phyloP scores from a whole-genome alignment of 2,113 vertebrate species.

The Hippocampus guttulatus region DNA sequence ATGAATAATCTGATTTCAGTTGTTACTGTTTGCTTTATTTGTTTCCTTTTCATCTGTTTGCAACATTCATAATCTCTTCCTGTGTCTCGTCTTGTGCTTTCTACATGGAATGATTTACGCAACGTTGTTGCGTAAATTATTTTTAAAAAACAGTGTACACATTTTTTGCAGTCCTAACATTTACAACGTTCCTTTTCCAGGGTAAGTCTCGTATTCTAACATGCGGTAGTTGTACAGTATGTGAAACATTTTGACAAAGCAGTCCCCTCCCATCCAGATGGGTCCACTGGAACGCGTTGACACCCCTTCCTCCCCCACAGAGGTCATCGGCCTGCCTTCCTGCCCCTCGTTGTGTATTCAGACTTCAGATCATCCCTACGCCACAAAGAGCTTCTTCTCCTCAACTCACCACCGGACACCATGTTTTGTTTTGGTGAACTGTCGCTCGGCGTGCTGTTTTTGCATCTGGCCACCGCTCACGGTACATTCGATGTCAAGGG shows the following conservation, averaged over 20 bases:
- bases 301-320: neutral
- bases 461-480: constrained; percentile 39
- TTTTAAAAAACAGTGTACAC: neutral
- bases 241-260: neutral
- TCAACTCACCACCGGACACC: constrained; percentile 16
- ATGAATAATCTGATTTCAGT: too few relatives aligned
- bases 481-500: constrained; percentile 48
- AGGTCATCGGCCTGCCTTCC: constrained; percentile 51
- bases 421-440: constrained; percentile 54
- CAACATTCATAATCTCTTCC: neutral
- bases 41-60: too few relatives aligned
- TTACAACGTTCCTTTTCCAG: neutral
- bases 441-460: constrained; percentile 46
- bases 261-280: constrained; percentile 1
- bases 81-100: neutral
- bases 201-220: neutral
- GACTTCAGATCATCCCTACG: constrained; percentile 19
- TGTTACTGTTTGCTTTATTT: too few relatives aligned
- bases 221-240: neutral
- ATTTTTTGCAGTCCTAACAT: neutral
- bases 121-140: neutral
- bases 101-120: neutral
- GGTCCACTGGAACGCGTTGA: neutral
- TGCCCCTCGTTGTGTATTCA: constrained; percentile 18
- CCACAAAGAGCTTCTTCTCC: constrained; percentile 13